Evolutionary conservation across 2,888 invertebrate genomes (phyloP).

Genomic region (Cacoxenus indagator): DNA sequence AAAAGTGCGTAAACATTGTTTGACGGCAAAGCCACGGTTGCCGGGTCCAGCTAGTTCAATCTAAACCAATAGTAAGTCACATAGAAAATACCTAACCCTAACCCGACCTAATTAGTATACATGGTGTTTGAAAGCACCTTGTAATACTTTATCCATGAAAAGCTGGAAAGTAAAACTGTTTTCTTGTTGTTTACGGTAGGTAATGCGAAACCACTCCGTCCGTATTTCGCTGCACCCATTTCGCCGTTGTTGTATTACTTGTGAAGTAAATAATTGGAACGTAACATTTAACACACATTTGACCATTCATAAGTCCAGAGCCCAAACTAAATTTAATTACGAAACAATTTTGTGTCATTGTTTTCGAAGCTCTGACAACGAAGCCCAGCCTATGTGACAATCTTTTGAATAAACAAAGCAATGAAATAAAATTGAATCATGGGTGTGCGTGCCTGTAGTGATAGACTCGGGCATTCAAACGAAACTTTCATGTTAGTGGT

Average conservation of each 20-base stretch:
- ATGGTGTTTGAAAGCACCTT: too few species aligned
- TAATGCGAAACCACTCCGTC: too few species aligned
- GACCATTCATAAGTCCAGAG: conserved; percentile 39
- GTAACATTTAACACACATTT: conserved; percentile 54
- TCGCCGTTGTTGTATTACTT: background rate
- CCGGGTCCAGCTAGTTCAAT: too few species aligned
- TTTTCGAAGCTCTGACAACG: background rate
- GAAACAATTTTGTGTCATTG: background rate
- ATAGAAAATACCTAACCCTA: too few species aligned
- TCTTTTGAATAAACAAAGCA: background rate
- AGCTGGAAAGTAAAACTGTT: too few species aligned
- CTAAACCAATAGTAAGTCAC: too few species aligned
- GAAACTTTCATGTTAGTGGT: background rate
- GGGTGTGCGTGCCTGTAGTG: background rate
- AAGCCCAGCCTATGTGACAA: background rate
- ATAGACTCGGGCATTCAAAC: background rate
- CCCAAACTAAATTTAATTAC: conserved; percentile 6
- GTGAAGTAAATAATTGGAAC: conserved; percentile 51
- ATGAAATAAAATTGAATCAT: background rate
- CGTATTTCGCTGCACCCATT: conserved; percentile 5
- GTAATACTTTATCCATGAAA: too few species aligned
- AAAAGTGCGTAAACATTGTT: too few species aligned
- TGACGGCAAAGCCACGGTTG: too few species aligned
- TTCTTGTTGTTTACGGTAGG: too few species aligned
- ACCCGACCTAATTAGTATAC: too few species aligned